Conservation (phyloP, 1,140 invertebrate species). For the Drosophila nigromelanica region DNA sequence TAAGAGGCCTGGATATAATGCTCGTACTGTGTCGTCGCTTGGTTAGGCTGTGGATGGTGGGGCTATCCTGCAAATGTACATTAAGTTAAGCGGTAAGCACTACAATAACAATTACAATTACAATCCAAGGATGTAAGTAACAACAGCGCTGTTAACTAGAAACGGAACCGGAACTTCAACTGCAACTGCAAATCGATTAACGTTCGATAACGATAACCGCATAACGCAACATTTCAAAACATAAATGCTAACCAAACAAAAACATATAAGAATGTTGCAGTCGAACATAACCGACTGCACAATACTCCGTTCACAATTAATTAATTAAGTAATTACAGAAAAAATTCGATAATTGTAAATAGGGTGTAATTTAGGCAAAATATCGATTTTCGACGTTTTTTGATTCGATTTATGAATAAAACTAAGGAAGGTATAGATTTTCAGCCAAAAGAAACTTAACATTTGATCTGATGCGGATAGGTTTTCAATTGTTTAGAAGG, state of each 20-base stretch:
- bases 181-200: constrained; percentile 41
- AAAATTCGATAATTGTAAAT: not conserved
- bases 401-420: not conserved
- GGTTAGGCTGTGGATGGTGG: constrained; percentile 86
- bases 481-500: too few species aligned
- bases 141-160: constrained; percentile 5
- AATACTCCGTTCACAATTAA: too few species aligned
- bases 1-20: constrained; percentile 85
- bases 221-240: constrained; percentile 14
- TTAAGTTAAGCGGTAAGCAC: constrained; percentile 57
- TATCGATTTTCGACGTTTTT: too few species aligned
- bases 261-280: too few species aligned
- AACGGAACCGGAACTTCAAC: constrained; percentile 11
- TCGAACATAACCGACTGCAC: too few species aligned
- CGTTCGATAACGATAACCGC: constrained; percentile 8
- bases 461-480: too few species aligned
- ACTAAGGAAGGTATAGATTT: too few species aligned
- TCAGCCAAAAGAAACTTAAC: too few species aligned
- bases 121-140: constrained; percentile 6
- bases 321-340: not conserved
- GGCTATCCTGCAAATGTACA: constrained; percentile 84
- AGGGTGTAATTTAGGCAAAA: too few species aligned
- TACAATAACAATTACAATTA: constrained; percentile 23
- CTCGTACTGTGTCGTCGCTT: constrained; percentile 89
- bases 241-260: constrained; percentile 42